Base-by-base conservation (phyloP, 2,113 vertebrate species). In the Microtus pennsylvanicus region DNA sequence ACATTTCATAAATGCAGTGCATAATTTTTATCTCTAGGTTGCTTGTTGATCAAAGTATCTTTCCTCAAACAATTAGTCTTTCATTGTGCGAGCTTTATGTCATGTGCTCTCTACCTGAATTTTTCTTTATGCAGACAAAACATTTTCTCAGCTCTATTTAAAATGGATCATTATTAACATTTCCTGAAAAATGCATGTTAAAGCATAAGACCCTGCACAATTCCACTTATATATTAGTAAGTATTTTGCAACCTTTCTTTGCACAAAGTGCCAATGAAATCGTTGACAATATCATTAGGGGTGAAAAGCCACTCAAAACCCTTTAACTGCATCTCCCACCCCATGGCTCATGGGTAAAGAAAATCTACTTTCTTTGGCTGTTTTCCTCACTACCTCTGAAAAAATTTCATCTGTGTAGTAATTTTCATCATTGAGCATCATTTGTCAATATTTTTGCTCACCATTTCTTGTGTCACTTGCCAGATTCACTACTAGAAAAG, bases 281-380 rank as follows among this genome's bases (percentile, higher is more conserved):
- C 24, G 78, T 35, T 94, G 70, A 63, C 35, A 22, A 87, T 58
- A n/a, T 28, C 38, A 45, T 47, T n/a, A 45, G 45, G 13, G 7
- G 63, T 7, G 42, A 47, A 58, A 93, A 85, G 45, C 19, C 17
- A 77, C 28, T 81, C 42, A 75, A 1, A 45, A 55, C 6, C 4
- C 3, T 52, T 21, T 28, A 55, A 1, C 1, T 30, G 1, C 0
- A 24, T 0, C 35, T 30, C 11, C 0, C 75, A 21, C 58, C 4
- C 17, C 1, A 8, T 38, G n/a, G 24, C 5, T 78, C 24, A 38
- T 21, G n/a, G 9, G 16, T 55, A 47, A 96, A 21, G 17, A 9
- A 33, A 63, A 83, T 55, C 35, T 19, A 3, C 38, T 76, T 22
- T 22, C 11, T 91, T 86, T 80, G 35, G 21, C 55, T 93, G 14